Evolutionary conservation across 30 jellyfish, hydroid and myxozoan genomes (phyloP).

Genomic region (Catostylus mosaicus): DNA sequence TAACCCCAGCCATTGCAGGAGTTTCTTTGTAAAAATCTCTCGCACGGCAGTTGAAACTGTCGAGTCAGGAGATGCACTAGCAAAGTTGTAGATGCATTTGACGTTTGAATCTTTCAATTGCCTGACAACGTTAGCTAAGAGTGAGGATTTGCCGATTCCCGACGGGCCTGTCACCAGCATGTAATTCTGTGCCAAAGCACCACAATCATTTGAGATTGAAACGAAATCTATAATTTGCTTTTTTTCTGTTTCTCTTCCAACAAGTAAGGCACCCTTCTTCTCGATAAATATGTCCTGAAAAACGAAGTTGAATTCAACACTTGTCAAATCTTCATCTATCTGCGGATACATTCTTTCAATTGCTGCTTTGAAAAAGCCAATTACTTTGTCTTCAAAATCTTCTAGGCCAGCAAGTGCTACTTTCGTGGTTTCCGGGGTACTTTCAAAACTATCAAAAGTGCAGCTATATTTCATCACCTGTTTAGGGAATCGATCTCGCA

Average conservation of each 20-base stretch:
- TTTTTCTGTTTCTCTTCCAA: conserved; percentile 81
- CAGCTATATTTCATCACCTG: conserved; percentile 62
- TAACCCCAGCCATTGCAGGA: conserved; percentile 22
- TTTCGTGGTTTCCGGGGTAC: conserved; percentile 42
- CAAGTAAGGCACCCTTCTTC: conserved; percentile 70
- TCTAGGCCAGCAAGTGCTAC: conserved; percentile 66
- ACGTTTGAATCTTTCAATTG: conserved; percentile 6
- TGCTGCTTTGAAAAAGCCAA: conserved; percentile 64
- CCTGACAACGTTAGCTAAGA: conserved; percentile 71
- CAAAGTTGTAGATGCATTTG: conserved; percentile 74
- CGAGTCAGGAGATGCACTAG: conserved; percentile 87
- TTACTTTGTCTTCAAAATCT: conserved; percentile 58
- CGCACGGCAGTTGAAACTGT: conserved; percentile 51
- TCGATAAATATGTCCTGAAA: conserved; percentile 75
- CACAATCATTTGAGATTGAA: neutral
- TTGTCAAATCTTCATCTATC: conserved; percentile 16
- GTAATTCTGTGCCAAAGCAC: conserved; percentile 22
- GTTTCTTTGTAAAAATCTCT: conserved; percentile 37
- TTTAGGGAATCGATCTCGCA: conserved; percentile 59
- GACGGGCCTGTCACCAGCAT: conserved; percentile 73
- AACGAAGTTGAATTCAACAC: conserved; percentile 14
- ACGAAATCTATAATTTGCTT: conserved; percentile 40
- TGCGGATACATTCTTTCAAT: conserved; percentile 54
- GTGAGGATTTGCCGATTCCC: conserved; percentile 94
- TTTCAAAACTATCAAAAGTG: conserved; percentile 35